These are phyloP conservation scores for Torymus aiolomorphi DNA, from an alignment of 2,888 invertebrate species.

Conservation along the genomic window DNA sequence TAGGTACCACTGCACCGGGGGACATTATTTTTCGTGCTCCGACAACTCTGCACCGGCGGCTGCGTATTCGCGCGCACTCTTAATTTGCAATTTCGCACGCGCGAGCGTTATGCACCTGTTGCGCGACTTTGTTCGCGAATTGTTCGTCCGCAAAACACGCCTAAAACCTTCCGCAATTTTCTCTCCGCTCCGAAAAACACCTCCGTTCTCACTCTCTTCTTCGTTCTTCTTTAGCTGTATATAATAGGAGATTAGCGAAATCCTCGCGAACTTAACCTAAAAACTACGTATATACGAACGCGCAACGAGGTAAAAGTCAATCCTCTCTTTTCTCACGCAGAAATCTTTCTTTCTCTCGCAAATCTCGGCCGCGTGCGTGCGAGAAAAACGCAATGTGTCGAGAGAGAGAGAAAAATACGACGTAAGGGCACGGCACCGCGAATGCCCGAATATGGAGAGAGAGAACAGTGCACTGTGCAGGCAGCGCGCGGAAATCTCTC, in stretches of 20 bases:
- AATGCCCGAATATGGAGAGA: slow-evolving; percentile 55
- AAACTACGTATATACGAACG: slow-evolving; percentile 24
- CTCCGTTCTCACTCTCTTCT: no score
- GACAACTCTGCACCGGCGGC: no score
- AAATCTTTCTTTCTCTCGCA: no score
- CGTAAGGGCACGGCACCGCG: slow-evolving; percentile 20
- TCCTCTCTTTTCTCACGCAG: no score
- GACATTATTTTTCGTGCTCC: no score
- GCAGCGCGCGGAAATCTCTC: slow-evolving; percentile 28
- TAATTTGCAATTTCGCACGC: not conserved
- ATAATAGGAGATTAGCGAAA: no score
- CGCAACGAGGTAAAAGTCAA: not conserved
- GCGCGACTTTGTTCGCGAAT: not conserved
- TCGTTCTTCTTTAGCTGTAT: no score
- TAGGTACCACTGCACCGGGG: no score
- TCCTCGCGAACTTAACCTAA: slow-evolving; percentile 48
- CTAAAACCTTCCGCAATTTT: no score
- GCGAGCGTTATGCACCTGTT: slow-evolving; percentile 20
- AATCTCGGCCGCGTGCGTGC: not conserved
- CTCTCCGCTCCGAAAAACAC: no score
- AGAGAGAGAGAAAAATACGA: slow-evolving; percentile 17
- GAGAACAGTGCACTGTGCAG: slow-evolving; percentile 3
- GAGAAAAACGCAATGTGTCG: slow-evolving; percentile 9
- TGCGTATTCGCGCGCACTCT: no score
- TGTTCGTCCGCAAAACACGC: not conserved